Evolutionary conservation across 2,888 invertebrate species (phyloP), one percentile per base, ranked within the genome.

Genomic region (Diploptera punctata): DNA sequence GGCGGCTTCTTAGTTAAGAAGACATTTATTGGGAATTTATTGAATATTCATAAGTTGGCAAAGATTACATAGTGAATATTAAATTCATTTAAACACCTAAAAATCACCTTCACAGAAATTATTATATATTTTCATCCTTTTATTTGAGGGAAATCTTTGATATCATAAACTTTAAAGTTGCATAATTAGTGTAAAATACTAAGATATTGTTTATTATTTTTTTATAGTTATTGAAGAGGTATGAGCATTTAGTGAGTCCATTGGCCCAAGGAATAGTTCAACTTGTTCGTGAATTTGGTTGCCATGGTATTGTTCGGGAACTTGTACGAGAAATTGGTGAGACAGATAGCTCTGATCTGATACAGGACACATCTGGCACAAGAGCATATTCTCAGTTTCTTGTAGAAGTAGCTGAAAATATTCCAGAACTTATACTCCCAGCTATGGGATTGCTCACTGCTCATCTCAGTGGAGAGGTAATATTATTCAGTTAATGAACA

Each of bases 251-350:
- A 43, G 89, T 90, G 0, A 82, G 84, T 13, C 88, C 90, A 29
- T 85, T 94, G 76, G 90, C 92, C 31, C 87, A 88, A 73, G 92
- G 92, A 31, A 88, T 94, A 0, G 87, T 90, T 44, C 86, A 91
- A 74, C 84, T 94, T 78, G 89, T 91, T 1, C 86, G 86, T 76
- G 87, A 89, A 65, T 91, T 89, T 82, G 87, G 87, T 13, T 88
- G 90, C 76, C 89, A 88, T 73, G 88, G 89, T 68, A 87, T 94
- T 78, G 87, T 94, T 47, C 88, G 89, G 74, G 91, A 93, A 81
- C 87, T 95, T 80, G 88, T 93, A 7, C 85, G 87, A 68, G 92
- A 93, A 83, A 89, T 94, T 75, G 90, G 90, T 0, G 89, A 91
- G 80, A 89, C 90, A 72, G 89, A 93, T 77, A 81, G 86, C 9